Percentiles rank a stretch among this genome's conserved stretches.
These are phyloP conservation scores for Podarcis lilfordi DNA, from an alignment of 2,797 vertebrate species.

Conservation along the genomic window DNA sequence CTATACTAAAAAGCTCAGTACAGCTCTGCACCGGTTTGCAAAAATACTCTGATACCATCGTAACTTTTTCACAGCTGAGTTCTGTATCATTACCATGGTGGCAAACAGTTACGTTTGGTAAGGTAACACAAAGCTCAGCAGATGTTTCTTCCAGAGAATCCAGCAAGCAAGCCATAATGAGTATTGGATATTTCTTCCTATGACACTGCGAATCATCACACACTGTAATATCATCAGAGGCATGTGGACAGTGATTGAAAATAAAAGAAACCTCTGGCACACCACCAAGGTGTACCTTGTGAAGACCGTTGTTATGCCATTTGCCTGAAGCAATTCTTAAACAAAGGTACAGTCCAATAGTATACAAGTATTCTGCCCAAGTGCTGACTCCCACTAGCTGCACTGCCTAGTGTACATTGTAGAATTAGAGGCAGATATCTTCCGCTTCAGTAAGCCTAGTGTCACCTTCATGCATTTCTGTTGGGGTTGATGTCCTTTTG, in stretches of 20 bases:
- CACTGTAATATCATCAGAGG: background rate
- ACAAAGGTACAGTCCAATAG: constrained; percentile 45
- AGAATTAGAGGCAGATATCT: constrained; percentile 31
- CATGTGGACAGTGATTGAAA: constrained; percentile 23
- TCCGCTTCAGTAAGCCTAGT: constrained; percentile 51
- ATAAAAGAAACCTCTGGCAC: constrained; percentile 11
- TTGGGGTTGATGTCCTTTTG: constrained; percentile 32
- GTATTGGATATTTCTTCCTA: background rate
- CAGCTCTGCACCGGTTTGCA: background rate
- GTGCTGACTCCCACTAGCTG: background rate
- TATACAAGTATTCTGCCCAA: background rate
- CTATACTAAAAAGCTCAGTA: background rate
- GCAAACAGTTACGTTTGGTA: background rate
- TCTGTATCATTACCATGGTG: background rate
- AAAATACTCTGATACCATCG: background rate
- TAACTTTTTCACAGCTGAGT: background rate
- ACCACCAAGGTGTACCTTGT: background rate
- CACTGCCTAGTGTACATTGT: constrained; percentile 17
- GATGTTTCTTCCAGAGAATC: constrained; percentile 34
- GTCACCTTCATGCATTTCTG: background rate
- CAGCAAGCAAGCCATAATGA: constrained; percentile 5
- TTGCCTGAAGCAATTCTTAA: constrained; percentile 24
- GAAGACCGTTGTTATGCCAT: constrained; percentile 3
- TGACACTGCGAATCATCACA: constrained; percentile 6
- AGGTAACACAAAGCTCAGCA: constrained; percentile 25